Evolutionary conservation across 2,113 vertebrate species (phyloP), one percentile per base, ranked within the genome.

Genomic region (Corythoichthys intestinalis): DNA sequence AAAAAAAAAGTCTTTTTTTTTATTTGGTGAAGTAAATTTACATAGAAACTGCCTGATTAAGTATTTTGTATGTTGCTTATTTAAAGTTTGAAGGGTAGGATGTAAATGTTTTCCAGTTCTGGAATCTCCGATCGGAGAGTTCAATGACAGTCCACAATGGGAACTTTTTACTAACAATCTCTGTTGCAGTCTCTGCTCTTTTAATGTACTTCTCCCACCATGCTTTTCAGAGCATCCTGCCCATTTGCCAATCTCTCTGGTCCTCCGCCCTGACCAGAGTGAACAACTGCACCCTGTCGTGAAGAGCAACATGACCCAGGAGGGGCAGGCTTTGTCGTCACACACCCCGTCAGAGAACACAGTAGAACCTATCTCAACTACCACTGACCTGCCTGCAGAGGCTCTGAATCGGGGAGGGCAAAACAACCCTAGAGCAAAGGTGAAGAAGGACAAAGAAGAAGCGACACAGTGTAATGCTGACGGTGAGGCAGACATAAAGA

Each of bases 231-330:
- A 78, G 54, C 13, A 37, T 60, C 44, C 54, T 58, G 61, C 28
- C 44, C 46, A 14, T 64, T 66, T 76, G 65, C 66, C 65, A 65
- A 70, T 70, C 67, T 66, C 53, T 69, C 69, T 65, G 65, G 67
- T 71, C 68, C 60, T 71, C 67, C 53, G 65, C 71, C 65, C 37
- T 9, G 35, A 60, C 71, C 57, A n/a, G 70, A 80, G 70, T 70
- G 57, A 68, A 83, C 78, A 3, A 38, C 67, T 48, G 11, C 67
- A 52, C 52, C 46, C 69, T 56, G 58, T 62, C 74, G 83, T 71
- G 75, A 79, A 77, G 77, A 81, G 64, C 88, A 89, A 78, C 89
- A 93, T 93, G 92, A 92, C 89, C 86, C 88, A 91, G 90, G 91
- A 92, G 89, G 90, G 91, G 86, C 90, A 90, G 81, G 82, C 80